phyloP scores from a whole-genome alignment of 2,888 invertebrate species.

The Drosophila neonasuta region DNA sequence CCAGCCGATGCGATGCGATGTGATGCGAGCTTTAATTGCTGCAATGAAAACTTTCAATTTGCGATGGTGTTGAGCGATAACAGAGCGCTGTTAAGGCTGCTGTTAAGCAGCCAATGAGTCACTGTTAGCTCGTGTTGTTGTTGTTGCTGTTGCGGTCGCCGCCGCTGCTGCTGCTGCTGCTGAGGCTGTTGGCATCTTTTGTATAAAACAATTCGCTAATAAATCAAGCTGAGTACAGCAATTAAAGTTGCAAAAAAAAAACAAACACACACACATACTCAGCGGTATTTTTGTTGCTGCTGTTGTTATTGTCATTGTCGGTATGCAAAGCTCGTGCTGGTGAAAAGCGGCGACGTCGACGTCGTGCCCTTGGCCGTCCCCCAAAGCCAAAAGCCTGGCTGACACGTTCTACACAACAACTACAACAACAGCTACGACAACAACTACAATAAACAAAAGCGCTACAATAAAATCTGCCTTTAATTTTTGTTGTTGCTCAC shows the following conservation, averaged over 20 bases:
- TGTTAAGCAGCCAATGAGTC: conserved; percentile 56
- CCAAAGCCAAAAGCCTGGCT: conserved; percentile 64
- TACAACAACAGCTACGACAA: conserved; percentile 30
- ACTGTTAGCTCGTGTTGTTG: conserved; percentile 46
- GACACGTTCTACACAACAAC: conserved; percentile 74
- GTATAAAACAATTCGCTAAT: conserved; percentile 74
- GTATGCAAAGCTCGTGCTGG: conserved; percentile 79
- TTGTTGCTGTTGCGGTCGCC: conserved; percentile 22
- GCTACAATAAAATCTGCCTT: conserved; percentile 64
- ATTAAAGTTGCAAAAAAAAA: conserved; percentile 75
- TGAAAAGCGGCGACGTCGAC: conserved; percentile 63
- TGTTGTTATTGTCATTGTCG: conserved; percentile 55
- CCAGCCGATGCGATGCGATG: conserved; percentile 34
- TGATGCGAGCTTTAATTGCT: conserved; percentile 63
- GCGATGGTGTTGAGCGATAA: conserved; percentile 71
- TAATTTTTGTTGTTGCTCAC: conserved; percentile 51
- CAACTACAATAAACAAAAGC: conserved; percentile 56
- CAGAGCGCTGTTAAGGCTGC: conserved; percentile 60
- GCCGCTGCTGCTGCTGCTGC: conserved; percentile 26
- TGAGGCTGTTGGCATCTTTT: conserved; percentile 67
- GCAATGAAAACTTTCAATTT: conserved; percentile 65
- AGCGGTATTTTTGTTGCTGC: conserved; percentile 55
- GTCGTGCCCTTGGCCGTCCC: conserved; percentile 73
- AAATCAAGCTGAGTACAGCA: conserved; percentile 76
- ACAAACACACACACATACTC: conserved; percentile 39